Evolutionary conservation across 2,888 invertebrate genomes (phyloP).

Genomic region (Carcina quercana): DNA sequence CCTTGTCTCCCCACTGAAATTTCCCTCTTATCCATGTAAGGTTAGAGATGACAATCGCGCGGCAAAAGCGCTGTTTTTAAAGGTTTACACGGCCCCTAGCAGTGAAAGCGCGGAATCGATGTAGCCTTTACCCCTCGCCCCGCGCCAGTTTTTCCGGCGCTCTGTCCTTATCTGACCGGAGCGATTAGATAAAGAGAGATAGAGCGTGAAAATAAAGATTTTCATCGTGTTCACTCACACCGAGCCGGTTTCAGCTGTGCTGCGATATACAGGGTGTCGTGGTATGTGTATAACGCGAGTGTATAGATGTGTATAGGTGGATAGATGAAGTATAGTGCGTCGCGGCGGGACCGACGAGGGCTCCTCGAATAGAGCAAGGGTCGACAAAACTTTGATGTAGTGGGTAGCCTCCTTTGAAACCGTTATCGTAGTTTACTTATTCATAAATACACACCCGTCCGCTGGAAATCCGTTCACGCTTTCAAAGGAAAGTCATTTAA

Average conservation of each 20-base stretch:
- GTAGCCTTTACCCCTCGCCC: conserved; percentile 73
- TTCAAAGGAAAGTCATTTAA: too few relatives aligned
- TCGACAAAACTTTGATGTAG: conserved; percentile 53
- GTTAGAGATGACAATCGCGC: conserved; percentile 68
- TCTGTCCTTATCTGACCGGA: conserved; percentile 71
- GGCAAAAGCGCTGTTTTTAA: conserved; percentile 68
- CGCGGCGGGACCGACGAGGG: conserved; percentile 35
- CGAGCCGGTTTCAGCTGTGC: conserved; percentile 50
- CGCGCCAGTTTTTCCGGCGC: conserved; percentile 72
- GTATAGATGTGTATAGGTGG: conserved; percentile 39
- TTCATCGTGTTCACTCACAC: conserved; percentile 75
- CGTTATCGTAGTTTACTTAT: conserved; percentile 37
- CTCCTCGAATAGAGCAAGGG: conserved; percentile 57
- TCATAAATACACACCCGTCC: conserved; percentile 14
- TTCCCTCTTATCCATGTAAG: conserved; percentile 54
- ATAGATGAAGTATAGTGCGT: conserved; percentile 13
- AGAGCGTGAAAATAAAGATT: conserved; percentile 76
- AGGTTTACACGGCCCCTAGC: conserved; percentile 75
- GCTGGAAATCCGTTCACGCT: too few relatives aligned
- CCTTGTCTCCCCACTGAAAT: conserved; percentile 47
- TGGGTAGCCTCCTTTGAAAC: conserved; percentile 37
- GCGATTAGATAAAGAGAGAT: conserved; percentile 75
- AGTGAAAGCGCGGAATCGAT: conserved; percentile 75
- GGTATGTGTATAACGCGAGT: conserved; percentile 49
- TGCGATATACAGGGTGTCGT: conserved; percentile 43